Conservation (phyloP, 2,888 invertebrate species). For the Magallana nippona region DNA sequence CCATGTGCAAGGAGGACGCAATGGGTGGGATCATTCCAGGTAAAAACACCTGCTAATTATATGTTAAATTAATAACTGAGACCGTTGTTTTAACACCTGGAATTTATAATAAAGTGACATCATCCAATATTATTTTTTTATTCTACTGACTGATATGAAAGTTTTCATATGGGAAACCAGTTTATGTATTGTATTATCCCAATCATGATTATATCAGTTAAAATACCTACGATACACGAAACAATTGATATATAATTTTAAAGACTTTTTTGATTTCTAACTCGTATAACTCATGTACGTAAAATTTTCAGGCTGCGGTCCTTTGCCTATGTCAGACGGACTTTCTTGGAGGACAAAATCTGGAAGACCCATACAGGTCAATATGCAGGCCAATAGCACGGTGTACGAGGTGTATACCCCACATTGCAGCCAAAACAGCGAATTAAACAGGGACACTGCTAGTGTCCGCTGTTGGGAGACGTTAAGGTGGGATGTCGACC, state of each 20-base stretch:
- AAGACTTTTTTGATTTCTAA: too few relatives aligned
- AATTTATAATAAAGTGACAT: too few relatives aligned
- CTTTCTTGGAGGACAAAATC: not conserved
- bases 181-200: too few relatives aligned
- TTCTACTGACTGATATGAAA: too few relatives aligned
- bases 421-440: not conserved
- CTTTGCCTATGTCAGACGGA: not conserved
- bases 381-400: not conserved
- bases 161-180: too few relatives aligned
- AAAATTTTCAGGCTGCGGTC: not conserved
- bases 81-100: too few relatives aligned
- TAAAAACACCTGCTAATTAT: not conserved
- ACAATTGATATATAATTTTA: too few relatives aligned
- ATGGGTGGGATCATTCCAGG: not conserved
- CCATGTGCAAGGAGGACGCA: not conserved
- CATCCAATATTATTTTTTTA: too few relatives aligned
- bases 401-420: not conserved
- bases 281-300: too few relatives aligned
- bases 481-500: not conserved
- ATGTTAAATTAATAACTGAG: not conserved
- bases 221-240: too few relatives aligned
- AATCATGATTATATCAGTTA: too few relatives aligned
- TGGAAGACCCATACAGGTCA: not conserved
- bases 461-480: not conserved
- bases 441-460: not conserved